Base-by-base conservation (phyloP, 2,113 vertebrate genomes). In the Saimiri boliviensis region DNA sequence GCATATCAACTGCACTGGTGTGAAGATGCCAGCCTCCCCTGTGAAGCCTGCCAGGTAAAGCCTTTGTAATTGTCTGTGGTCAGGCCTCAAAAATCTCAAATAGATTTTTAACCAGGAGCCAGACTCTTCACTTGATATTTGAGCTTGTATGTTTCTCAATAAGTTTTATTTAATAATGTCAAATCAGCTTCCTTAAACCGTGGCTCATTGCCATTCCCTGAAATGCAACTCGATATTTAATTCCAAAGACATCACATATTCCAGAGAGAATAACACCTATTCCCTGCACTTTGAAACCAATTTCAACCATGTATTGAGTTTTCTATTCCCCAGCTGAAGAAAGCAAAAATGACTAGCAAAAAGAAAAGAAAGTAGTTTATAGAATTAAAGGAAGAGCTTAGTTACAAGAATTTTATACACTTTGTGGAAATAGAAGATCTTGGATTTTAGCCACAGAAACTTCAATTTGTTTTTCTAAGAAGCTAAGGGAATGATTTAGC, bases 231-330 rank as follows among this genome's bases (percentile, higher is more conserved):
- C 9, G 42, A 20, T 74, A 45, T 96, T 95, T 89, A 87, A 90
- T 87, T 96, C 8, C n/a, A 56, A 77, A 82, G 2, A 27, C 27
- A 91, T 54, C 9, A 35, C 40, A 8, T 49, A 76, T 79, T 92
- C 30, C 54, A 89, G 10, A 83, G 11, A 30, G 7, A 76, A 83
- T 84, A 82, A 82, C n/a, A 45, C 54, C 21, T 54, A 52, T 58
- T 58, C 9, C 16, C 25, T 77, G 2, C 10, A 86, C 32, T 89
- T 23, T 90, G 63, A 58, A 71, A 92, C 40, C 32, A 40, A 52
- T 95, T 96, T 94, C 84, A 97, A 74, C 54, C 80, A 83, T 96
- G 54, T 79, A 83, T 80, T 68, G 19, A 32, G 8, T 54, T 92
- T 87, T 86, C 25, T 96, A 5, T 80, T 89, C 80, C 27, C 8